Evolutionary conservation across 2,113 vertebrate species (phyloP).

Genomic region (Gobiocypris rarus): DNA sequence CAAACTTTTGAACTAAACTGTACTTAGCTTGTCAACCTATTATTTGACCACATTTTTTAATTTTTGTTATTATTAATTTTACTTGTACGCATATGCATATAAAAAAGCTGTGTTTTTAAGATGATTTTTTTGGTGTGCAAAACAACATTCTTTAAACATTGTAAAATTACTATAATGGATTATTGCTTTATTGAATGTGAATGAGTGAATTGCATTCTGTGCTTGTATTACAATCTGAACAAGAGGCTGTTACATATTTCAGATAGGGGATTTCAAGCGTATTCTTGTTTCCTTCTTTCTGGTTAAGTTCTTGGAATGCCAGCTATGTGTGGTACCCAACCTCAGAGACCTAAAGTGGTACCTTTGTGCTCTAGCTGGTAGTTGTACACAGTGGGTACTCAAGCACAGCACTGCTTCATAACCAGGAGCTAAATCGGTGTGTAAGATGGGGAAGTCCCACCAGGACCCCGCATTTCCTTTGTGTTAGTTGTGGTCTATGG

Average conservation of each 20-base stretch:
- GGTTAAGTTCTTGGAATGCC: conserved; percentile 45
- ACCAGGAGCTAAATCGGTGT: conserved; percentile 55
- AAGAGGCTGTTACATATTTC: neutral
- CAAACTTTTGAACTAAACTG: no score
- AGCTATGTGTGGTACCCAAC: conserved; percentile 51
- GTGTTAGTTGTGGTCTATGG: conserved; percentile 29
- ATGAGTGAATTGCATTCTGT: neutral
- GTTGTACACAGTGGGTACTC: conserved; percentile 38
- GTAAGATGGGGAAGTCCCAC: conserved; percentile 1
- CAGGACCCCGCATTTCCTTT: conserved; percentile 34
- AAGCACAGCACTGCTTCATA: conserved; percentile 36
- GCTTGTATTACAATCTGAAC: neutral
- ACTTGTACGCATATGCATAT: no score
- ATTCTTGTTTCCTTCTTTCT: conserved; percentile 5
- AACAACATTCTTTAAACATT: neutral
- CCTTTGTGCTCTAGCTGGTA: conserved; percentile 35
- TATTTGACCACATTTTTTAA: no score
- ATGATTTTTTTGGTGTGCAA: neutral
- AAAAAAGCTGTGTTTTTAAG: neutral
- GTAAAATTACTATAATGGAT: neutral
- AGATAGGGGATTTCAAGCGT: neutral
- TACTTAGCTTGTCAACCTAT: no score
- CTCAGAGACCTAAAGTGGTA: conserved; percentile 52
- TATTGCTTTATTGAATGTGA: neutral
- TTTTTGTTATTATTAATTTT: no score